These are phyloP conservation scores for Ephialtes manifestator DNA, from an alignment of 2,888 invertebrate species.

Conservation along the genomic window DNA sequence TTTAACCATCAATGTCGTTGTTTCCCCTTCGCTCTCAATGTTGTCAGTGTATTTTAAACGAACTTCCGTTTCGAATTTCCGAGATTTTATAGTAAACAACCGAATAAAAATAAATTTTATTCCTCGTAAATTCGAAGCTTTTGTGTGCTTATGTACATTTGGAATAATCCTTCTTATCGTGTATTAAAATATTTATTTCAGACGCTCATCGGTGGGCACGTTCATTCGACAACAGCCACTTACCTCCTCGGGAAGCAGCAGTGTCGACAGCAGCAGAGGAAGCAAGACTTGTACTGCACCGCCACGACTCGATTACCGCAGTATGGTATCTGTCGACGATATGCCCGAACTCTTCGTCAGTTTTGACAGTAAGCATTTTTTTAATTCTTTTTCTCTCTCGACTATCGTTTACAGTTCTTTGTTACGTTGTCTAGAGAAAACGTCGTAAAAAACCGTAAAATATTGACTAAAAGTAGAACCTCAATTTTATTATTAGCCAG, in stretches of 20 bases:
- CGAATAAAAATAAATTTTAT: slow-evolving; percentile 8
- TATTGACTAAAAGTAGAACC: slow-evolving; percentile 19
- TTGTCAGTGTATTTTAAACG: slow-evolving; percentile 66
- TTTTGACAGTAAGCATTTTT: slow-evolving; percentile 93
- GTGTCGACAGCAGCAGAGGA: slow-evolving; percentile 89
- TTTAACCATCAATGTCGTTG: slow-evolving; percentile 74
- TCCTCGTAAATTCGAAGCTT: slow-evolving; percentile 62
- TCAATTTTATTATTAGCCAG: slow-evolving; percentile 15
- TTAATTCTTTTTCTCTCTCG: neutral
- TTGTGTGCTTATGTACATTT: neutral
- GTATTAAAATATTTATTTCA: slow-evolving; percentile 84
- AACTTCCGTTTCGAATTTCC: slow-evolving; percentile 71
- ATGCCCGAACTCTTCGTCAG: slow-evolving; percentile 98
- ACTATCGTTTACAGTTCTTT: neutral
- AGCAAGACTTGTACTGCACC: slow-evolving; percentile 88
- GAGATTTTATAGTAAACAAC: slow-evolving; percentile 43
- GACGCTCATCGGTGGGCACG: slow-evolving; percentile 95
- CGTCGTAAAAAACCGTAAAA: slow-evolving; percentile 34
- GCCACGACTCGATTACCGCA: slow-evolving; percentile 95
- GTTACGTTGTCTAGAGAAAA: neutral
- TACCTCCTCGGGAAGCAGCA: slow-evolving; percentile 86
- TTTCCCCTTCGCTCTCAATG: slow-evolving; percentile 70
- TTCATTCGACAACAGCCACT: slow-evolving; percentile 91
- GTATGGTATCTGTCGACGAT: slow-evolving; percentile 97
- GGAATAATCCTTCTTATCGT: slow-evolving; percentile 17